Evolutionary conservation across 2,888 invertebrate species (phyloP).

Genomic region (Calliphora vomitoria): DNA sequence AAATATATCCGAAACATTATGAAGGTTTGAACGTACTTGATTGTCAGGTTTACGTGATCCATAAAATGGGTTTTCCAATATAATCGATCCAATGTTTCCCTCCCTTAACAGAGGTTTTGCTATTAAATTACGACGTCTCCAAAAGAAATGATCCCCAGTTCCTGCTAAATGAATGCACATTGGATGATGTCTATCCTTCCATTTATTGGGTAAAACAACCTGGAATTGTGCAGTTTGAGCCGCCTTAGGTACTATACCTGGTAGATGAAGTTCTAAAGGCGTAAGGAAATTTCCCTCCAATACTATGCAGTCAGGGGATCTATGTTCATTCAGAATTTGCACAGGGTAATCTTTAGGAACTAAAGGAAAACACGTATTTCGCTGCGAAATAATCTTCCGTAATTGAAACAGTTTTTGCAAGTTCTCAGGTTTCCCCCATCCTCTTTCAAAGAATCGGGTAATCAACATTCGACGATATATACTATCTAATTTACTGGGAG

Average conservation of each 20-base stretch:
- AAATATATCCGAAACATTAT: constrained; percentile 98
- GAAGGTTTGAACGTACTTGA: constrained; percentile 94
- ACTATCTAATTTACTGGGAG: constrained; percentile 88
- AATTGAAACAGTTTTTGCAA: constrained; percentile 95
- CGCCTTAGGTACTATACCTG: constrained; percentile 94
- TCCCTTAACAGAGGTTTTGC: constrained; percentile 96
- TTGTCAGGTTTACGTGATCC: constrained; percentile 94
- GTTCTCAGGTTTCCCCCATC: constrained; percentile 98
- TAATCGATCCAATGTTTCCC: constrained; percentile 95
- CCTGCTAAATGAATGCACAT: constrained; percentile 98
- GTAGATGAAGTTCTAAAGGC: constrained; percentile 92
- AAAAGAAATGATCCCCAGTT: constrained; percentile 98
- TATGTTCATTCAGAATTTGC: constrained; percentile 93
- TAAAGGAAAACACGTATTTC: constrained; percentile 92
- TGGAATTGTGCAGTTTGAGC: constrained; percentile 94
- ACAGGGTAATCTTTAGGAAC: constrained; percentile 94
- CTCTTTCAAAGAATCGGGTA: constrained; percentile 96
- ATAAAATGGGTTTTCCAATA: constrained; percentile 98
- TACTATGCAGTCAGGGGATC: constrained; percentile 89
- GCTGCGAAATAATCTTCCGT: constrained; percentile 93
- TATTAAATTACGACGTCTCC: constrained; percentile 94
- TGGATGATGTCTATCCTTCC: constrained; percentile 91
- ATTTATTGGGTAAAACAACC: constrained; percentile 92
- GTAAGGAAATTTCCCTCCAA: constrained; percentile 95
- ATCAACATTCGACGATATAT: constrained; percentile 94